Evolutionary conservation across 2,797 vertebrate species (phyloP), one percentile per base, ranked within the genome.

Genomic region (Lagocephalus sceleratus): DNA sequence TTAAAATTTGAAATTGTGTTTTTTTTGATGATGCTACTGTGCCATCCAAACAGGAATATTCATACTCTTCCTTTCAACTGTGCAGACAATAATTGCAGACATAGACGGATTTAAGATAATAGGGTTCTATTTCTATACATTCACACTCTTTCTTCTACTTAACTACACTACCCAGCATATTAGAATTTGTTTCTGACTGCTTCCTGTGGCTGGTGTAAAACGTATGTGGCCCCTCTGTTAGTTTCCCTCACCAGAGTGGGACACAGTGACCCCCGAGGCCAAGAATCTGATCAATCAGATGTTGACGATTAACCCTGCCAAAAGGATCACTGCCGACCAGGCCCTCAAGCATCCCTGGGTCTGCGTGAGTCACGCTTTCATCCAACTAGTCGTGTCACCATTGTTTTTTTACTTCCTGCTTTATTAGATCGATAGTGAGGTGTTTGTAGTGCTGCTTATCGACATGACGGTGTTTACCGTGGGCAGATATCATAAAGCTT

Each of bases 211-310:
- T 17, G n/a, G 19, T 20, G 8, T 43, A 43, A 19, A 17, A 17
- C 41, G 3, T 43, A 3, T 43, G 6, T 43, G 6, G 41, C 41
- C 19, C 51, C 61, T 90, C 83, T 75, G 72, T 48, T 69, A 98
- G 97, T 99, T 99, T 81, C 96, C 97, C 2, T 99, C 97, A 77
- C 97, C 97, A 23, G 97, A 99, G 90, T 99, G 97, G 97, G 97
- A 99, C 88, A 99, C 97, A 0, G 97, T 99, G 82, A 99, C 97
- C 54, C 95, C 96, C 0, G 97, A 99, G 90, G 97, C 97, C 82
- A 99, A 99, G 91, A 99, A 98, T 76, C 90, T 99, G 83, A 99
- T 99, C 88, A 99, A 99, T 87, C 97, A 99, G 87, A 99, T 99
- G 97, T 78, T 99, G 88, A 99, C 97, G 0, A 99, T 99, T 87